phyloP scores from a whole-genome alignment of 2,888 invertebrate genomes.

The Alviniconcha strummeri region DNA sequence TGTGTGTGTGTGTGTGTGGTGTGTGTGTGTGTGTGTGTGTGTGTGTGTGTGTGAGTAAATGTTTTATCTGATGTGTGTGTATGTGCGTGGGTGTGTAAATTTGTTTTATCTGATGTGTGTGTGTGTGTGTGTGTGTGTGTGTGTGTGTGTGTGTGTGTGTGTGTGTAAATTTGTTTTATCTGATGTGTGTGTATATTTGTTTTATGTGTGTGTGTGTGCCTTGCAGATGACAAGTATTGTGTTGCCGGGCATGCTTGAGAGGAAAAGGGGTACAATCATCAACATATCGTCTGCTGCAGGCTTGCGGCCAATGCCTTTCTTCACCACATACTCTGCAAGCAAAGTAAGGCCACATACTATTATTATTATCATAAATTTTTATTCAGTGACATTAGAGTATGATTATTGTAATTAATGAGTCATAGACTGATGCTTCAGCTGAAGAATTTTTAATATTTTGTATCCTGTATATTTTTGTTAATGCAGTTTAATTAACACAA shows the following conservation, averaged over 20 bases:
- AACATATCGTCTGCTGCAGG: not conserved
- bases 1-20: not conserved
- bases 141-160: not conserved
- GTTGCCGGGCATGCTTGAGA: not conserved
- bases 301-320: too few relatives aligned
- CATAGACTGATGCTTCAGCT: too few relatives aligned
- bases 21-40: not conserved
- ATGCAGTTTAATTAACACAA: too few relatives aligned
- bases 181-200: too few relatives aligned
- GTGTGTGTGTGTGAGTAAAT: not conserved
- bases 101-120: not conserved
- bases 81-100: not conserved
- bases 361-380: too few relatives aligned
- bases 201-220: not conserved
- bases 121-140: not conserved
- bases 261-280: not conserved
- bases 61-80: not conserved
- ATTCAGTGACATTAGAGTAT: too few relatives aligned
- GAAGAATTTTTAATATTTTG: too few relatives aligned
- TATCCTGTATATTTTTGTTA: too few relatives aligned
- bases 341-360: too few relatives aligned
- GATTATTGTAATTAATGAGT: too few relatives aligned
- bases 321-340: too few relatives aligned
- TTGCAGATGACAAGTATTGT: not conserved
- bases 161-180: not conserved